A percentile compares a stretch with the other conserved stretches of the same genome.
Conservation (phyloP, 2,797 vertebrate species). For the Chiroxiphia lanceolata region DNA sequence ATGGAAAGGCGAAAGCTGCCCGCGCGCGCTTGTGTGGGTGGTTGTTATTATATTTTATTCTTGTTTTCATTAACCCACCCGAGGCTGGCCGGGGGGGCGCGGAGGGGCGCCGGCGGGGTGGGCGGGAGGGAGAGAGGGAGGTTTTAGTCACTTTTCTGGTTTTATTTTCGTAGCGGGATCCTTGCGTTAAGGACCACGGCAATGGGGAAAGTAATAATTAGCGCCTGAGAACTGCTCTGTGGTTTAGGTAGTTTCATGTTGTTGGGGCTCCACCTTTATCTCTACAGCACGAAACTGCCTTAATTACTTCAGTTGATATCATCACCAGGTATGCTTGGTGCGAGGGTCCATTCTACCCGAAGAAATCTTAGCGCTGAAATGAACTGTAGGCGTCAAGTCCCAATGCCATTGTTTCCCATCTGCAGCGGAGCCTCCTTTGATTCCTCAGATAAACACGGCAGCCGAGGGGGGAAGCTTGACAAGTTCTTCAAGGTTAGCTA, state of each 20-base stretch:
- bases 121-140: background rate
- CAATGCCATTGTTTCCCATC: constrained; percentile 63
- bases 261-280: constrained; percentile 90
- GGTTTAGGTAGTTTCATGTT: constrained; percentile 99
- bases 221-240: constrained; percentile 86
- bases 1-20: background rate
- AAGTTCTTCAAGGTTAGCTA: constrained; percentile 65
- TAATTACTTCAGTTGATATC: constrained; percentile 91
- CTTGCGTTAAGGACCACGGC: constrained; percentile 63
- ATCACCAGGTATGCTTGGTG: constrained; percentile 76
- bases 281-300: constrained; percentile 97
- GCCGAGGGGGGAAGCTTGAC: constrained; percentile 38
- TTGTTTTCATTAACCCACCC: constrained; percentile 16
- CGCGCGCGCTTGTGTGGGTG: background rate
- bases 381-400: constrained; percentile 62
- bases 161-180: constrained; percentile 69
- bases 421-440: constrained; percentile 46
- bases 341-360: constrained; percentile 54
- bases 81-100: background rate
- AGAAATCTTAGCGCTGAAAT: constrained; percentile 35
- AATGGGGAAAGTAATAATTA: constrained; percentile 66
- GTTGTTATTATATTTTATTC: background rate
- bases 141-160: constrained; percentile 52
- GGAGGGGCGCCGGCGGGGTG: background rate
- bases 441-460: constrained; percentile 26